A percentile compares a stretch with the other conserved stretches of the same genome.
These are phyloP conservation scores for Drosophila sp. DNA, from an alignment of 1,140 invertebrate genomes.

Conservation along the genomic window DNA sequence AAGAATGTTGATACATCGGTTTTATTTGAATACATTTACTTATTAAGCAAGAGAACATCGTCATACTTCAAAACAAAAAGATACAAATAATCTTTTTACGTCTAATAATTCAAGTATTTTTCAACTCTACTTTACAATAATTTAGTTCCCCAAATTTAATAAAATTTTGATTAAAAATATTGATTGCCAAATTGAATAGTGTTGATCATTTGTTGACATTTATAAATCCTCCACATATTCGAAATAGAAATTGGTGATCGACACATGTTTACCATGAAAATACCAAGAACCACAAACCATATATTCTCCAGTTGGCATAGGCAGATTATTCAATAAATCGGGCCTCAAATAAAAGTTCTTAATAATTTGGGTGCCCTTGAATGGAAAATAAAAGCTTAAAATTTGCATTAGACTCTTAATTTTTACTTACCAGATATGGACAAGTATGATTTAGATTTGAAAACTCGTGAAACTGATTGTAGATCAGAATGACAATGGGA, in stretches of 20 bases:
- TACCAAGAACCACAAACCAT: background rate
- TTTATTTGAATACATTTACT: no score
- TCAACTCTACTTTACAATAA: no score
- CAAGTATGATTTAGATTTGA: constrained; percentile 1
- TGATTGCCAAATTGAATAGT: background rate
- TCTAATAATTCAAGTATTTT: no score
- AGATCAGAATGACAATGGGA: background rate
- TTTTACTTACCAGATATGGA: background rate
- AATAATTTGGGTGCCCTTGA: background rate
- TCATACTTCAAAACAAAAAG: no score
- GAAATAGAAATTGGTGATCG: background rate
- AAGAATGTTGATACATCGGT: no score
- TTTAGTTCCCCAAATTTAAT: background rate
- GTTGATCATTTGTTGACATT: background rate
- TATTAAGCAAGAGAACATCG: no score
- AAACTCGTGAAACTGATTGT: background rate
- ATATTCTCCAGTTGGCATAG: background rate
- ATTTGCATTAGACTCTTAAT: background rate
- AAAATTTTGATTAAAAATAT: background rate
- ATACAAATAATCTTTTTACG: no score
- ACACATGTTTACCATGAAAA: background rate
- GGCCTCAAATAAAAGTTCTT: background rate
- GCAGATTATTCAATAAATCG: background rate
- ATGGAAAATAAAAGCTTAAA: background rate
- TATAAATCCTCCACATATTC: background rate